Base-by-base conservation (phyloP, 2,797 vertebrate species). In the Gobio occitaniae region DNA sequence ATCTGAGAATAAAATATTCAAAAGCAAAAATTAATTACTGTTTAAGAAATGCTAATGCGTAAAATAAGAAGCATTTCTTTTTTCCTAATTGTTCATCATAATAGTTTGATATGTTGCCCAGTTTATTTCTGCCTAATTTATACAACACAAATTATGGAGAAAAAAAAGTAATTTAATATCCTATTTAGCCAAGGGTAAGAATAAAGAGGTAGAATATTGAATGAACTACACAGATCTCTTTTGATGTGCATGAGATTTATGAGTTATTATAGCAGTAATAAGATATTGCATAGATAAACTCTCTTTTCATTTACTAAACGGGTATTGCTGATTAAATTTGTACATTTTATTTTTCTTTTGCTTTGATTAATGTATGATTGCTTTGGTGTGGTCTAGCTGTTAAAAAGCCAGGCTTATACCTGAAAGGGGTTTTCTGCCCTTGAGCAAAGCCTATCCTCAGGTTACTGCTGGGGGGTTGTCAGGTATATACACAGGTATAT, bases 11-110 rank as follows among this genome's bases (percentile, higher is more conserved):
- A 78, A 79, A 63, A 88, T 54, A 83, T 75, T 76, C 80, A 90
- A 86, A 90, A 75, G 47, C 44, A 72, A 74, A 71, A 87, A 63
- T 86, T 79, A 86, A 86, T 83, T 85, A 36, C 54, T 41, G 54
- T 25, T n/a, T 83, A 69, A 59, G 32, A 87, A 80, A 88, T 85
- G 83, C 80, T 84, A 81, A 84, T 78, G 10, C 9, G 32, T 15
- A 25, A 75, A 47, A 83, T 83, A 76, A 52, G n/a, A 54, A 52
- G 16, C 25, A 21, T 38, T 61, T 74, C 2, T n/a, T 50, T 78
- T 56, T 63, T n/a, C 21, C 17, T 74, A 38, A 63, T 78, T 65
- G 56, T 74, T 78, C 44, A 13, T 61, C 17, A 72, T 32, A 29
- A 61, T 48, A 78, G 59, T 78, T 21, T 61, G 15, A 75, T 65